Conservation (phyloP, 2,113 vertebrate genomes). For the Saccopteryx leptura region DNA sequence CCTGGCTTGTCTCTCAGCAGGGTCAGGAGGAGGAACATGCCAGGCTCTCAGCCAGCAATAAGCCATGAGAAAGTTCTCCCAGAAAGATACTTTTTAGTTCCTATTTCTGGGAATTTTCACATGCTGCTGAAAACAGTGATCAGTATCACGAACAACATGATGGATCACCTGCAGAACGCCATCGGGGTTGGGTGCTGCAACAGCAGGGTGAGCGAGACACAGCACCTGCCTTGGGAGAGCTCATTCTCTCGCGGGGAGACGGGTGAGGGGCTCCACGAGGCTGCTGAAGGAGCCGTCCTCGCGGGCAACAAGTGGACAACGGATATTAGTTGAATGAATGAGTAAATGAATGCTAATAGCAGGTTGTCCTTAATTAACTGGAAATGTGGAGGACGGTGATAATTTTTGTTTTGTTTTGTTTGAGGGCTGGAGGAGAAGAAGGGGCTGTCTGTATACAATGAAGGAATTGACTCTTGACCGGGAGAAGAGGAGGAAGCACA, state of each 20-base stretch:
- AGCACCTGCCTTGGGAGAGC: background rate
- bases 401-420: slow-evolving; percentile 9
- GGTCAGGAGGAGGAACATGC: background rate
- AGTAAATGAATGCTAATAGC: background rate
- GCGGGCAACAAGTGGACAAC: background rate
- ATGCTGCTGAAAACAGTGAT: background rate
- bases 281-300: background rate
- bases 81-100: background rate
- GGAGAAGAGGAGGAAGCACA: background rate
- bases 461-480: background rate
- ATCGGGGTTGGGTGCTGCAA: background rate
- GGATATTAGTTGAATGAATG: background rate
- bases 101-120: slow-evolving; percentile 22
- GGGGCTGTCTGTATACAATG: background rate
- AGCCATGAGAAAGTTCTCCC: background rate
- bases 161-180: background rate
- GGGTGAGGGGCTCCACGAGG: background rate
- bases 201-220: background rate
- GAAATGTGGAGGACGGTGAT: background rate
- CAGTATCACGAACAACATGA: background rate
- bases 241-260: background rate
- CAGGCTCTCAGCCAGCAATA: fast-evolving
- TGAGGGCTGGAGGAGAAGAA: background rate
- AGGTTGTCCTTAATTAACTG: background rate
- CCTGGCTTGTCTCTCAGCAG: background rate